phyloP scores from a whole-genome alignment of 1,140 invertebrate species.

The Drosophila ambigua region DNA sequence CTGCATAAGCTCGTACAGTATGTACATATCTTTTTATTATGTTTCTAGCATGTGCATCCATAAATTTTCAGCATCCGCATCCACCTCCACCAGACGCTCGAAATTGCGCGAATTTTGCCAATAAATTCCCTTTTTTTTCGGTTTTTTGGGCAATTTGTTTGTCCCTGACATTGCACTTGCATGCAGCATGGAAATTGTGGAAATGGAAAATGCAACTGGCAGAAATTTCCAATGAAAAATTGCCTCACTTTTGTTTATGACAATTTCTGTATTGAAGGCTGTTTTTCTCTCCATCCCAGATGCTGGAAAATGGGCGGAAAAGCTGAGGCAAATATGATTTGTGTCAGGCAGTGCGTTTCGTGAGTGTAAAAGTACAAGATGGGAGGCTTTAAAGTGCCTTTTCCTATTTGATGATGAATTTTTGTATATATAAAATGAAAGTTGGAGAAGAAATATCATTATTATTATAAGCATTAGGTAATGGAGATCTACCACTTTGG shows the following conservation, averaged over 20 bases:
- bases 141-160: slow-evolving; percentile 24
- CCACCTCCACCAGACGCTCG: too few species aligned
- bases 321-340: slow-evolving; percentile 6
- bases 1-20: neutral
- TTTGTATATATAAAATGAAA: too few species aligned
- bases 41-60: slow-evolving; percentile 70
- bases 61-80: slow-evolving; percentile 39
- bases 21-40: slow-evolving; percentile 49
- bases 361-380: neutral
- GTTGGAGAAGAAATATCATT: too few species aligned
- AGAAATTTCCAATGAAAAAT: slow-evolving; percentile 47
- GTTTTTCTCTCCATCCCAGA: neutral
- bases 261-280: slow-evolving; percentile 36
- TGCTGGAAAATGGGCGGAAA: neutral
- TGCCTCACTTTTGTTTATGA: slow-evolving; percentile 48
- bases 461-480: too few species aligned
- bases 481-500: too few species aligned
- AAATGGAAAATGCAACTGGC: slow-evolving; percentile 38
- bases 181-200: slow-evolving; percentile 31
- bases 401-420: too few species aligned
- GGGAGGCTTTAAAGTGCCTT: neutral
- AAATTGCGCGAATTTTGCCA: slow-evolving; percentile 13
- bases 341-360: slow-evolving; percentile 11
- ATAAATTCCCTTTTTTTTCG: slow-evolving; percentile 61
- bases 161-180: slow-evolving; percentile 74